These are phyloP conservation scores for Dynastes hyllus DNA, from an alignment of 2,888 invertebrate species.

Conservation along the genomic window DNA sequence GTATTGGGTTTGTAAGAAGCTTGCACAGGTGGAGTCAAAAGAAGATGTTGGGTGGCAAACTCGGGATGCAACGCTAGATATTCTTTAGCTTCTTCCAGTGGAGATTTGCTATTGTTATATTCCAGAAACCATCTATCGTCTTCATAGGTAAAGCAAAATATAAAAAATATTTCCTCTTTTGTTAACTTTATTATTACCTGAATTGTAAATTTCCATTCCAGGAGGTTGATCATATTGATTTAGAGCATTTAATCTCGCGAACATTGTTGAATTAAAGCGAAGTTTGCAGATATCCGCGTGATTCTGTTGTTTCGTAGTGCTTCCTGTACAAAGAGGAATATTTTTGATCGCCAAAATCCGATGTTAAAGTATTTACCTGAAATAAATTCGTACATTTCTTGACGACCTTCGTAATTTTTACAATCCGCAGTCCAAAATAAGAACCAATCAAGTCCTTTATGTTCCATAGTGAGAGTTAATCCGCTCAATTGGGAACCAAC, in stretches of 20 bases:
- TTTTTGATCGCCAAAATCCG: not conserved
- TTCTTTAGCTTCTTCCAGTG: conserved; percentile 64
- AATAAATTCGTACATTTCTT: conserved; percentile 73
- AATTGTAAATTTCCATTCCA: conserved; percentile 83
- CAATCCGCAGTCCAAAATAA: conserved; percentile 86
- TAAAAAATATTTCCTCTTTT: not conserved
- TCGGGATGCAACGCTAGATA: conserved; percentile 66
- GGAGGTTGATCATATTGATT: conserved; percentile 80
- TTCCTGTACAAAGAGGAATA: conserved; percentile 47
- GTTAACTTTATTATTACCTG: conserved; percentile 70
- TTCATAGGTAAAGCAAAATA: conserved; percentile 43
- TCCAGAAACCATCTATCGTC: conserved; percentile 63
- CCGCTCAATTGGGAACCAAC: conserved; percentile 77
- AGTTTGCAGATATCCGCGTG: conserved; percentile 79
- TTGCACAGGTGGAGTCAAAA: conserved; percentile 28
- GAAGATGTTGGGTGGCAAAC: conserved; percentile 47
- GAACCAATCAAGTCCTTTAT: conserved; percentile 83
- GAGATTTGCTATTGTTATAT: conserved; percentile 64
- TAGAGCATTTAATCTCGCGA: conserved; percentile 79
- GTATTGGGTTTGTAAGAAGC: conserved; percentile 33
- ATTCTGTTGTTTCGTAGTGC: conserved; percentile 58
- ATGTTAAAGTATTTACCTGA: conserved; percentile 63
- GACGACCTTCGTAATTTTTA: conserved; percentile 70
- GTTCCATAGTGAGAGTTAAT: conserved; percentile 75
- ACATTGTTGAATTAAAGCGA: conserved; percentile 80